Conservation (phyloP, 2,797 vertebrate genomes). For the Protosalanx chinensis region DNA sequence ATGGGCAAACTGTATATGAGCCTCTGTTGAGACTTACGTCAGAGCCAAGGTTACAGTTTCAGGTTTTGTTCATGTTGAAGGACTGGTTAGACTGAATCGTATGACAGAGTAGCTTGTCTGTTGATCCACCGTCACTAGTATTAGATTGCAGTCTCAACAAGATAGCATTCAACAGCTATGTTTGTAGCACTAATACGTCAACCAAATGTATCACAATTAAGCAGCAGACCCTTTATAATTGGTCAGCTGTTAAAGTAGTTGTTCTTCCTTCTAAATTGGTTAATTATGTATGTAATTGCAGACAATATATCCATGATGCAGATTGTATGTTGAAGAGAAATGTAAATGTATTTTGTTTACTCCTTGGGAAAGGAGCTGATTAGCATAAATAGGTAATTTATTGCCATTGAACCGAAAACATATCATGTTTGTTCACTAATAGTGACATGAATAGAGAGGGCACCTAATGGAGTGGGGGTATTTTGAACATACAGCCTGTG, state of each 20-base stretch:
- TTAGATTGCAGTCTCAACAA: no score
- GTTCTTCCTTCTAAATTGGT: neutral
- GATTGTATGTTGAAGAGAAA: constrained; percentile 44
- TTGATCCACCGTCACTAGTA: neutral
- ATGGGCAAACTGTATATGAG: constrained; percentile 16
- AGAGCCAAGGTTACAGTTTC: neutral
- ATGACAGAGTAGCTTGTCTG: neutral
- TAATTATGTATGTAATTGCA: neutral
- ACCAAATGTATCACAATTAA: neutral
- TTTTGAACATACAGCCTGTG: constrained; percentile 41
- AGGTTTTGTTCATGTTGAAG: neutral
- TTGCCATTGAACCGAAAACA: constrained; percentile 60
- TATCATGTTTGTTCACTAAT: constrained; percentile 59
- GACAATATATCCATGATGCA: constrained; percentile 54
- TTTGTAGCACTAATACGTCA: no score
- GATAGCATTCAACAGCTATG: neutral
- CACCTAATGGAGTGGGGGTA: constrained; percentile 41
- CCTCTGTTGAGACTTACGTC: neutral
- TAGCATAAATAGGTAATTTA: constrained; percentile 62
- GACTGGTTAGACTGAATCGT: neutral
- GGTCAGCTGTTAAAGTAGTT: neutral
- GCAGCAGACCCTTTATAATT: neutral
- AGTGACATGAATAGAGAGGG: constrained; percentile 56
- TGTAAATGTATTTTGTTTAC: constrained; percentile 26
- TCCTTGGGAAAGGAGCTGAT: constrained; percentile 48